Evolutionary conservation across 1,140 invertebrate species (phyloP).

Genomic region (Parapsyche elsis): DNA sequence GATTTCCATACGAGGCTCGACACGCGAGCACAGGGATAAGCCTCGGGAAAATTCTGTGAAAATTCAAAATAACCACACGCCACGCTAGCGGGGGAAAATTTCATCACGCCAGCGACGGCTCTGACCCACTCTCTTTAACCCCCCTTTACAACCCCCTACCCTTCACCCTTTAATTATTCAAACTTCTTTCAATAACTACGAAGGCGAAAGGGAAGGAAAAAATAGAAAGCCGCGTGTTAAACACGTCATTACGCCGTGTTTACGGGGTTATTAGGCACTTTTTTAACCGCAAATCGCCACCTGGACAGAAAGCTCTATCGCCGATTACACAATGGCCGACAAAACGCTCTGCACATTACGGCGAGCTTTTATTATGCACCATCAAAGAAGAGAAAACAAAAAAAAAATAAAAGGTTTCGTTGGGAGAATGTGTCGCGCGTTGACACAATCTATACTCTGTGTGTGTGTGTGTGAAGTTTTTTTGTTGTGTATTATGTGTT

Average conservation of each 20-base stretch:
- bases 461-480: neutral
- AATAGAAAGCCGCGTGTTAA: neutral
- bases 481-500: neutral
- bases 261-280: conserved; percentile 5
- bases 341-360: neutral
- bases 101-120: neutral
- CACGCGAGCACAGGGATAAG: conserved; percentile 23
- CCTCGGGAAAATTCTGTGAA: neutral
- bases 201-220: neutral
- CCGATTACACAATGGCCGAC: neutral
- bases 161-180: conserved; percentile 26
- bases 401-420: neutral
- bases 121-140: neutral
- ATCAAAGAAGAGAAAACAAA: neutral
- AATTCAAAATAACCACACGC: conserved; percentile 22
- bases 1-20: conserved; percentile 33
- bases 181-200: neutral
- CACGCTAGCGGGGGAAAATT: neutral
- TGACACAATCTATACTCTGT: conserved; percentile 3
- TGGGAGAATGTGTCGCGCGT: neutral
- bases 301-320: neutral
- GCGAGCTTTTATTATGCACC: neutral
- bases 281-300: neutral
- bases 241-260: conserved; percentile 4
- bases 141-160: neutral